These are phyloP conservation scores for Chinchilla lanigera DNA, from an alignment of 2,113 vertebrate species.

Conservation along the genomic window DNA sequence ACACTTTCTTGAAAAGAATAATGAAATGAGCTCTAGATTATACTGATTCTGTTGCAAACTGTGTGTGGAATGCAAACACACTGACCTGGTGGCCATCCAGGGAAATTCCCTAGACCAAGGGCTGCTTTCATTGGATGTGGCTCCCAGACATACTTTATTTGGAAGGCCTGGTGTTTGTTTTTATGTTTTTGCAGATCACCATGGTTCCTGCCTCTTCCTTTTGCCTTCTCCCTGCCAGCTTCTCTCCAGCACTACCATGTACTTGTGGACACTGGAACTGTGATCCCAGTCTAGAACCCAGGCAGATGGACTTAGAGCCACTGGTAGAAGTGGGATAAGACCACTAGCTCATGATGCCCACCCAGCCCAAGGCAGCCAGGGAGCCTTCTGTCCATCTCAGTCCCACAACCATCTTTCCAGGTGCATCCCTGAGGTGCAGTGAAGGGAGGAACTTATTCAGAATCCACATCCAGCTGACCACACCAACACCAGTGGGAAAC, in stretches of 20 bases:
- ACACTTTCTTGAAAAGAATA: conserved; percentile 5
- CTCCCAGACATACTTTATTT: conserved; percentile 30
- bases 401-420: background rate
- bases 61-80: background rate
- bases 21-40: background rate
- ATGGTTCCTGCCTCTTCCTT: background rate
- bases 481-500: background rate
- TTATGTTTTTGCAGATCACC: background rate
- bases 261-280: background rate
- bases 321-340: background rate
- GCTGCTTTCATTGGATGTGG: background rate
- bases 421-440: background rate
- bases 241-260: background rate
- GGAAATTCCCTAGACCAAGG: background rate
- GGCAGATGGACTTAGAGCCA: background rate
- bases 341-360: background rate
- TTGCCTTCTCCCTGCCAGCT: background rate
- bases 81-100: background rate
- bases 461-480: too few relatives aligned
- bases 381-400: background rate
- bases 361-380: background rate
- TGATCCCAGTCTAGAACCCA: background rate
- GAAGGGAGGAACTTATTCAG: background rate
- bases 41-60: background rate
- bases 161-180: conserved; percentile 45